Conservation (phyloP, 2,797 vertebrate genomes). For the Ammospiza maritima region DNA sequence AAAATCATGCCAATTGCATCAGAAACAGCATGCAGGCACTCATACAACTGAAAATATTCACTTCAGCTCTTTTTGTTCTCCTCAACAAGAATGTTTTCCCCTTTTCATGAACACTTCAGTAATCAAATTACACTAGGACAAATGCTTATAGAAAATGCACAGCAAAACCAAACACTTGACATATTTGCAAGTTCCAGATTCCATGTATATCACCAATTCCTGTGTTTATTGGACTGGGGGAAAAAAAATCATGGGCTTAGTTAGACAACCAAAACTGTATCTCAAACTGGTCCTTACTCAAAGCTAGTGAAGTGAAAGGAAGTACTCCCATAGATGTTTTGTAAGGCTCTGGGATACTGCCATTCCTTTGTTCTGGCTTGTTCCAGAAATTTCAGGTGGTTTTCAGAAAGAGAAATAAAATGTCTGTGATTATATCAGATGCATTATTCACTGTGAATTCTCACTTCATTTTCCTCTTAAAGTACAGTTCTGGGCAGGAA, state of each 20-base stretch:
- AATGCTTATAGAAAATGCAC: not conserved
- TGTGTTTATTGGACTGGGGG: not conserved
- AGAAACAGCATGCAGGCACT: not conserved
- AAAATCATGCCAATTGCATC: not conserved
- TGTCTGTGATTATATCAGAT: not conserved
- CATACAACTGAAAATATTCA: not conserved
- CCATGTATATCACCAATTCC: not conserved
- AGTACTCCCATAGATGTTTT: not conserved
- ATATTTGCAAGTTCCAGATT: not conserved
- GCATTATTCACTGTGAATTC: conserved; percentile 22
- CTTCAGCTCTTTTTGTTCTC: not conserved
- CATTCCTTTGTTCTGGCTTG: not conserved
- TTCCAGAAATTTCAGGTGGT: conserved; percentile 17
- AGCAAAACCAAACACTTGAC: not conserved
- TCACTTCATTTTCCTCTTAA: not conserved
- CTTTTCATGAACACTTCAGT: not conserved
- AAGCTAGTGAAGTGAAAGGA: not conserved
- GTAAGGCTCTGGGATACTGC: not conserved
- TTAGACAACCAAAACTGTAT: not conserved
- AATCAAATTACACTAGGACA: conserved; percentile 16
- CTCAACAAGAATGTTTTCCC: not conserved
- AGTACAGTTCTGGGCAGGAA: not conserved
- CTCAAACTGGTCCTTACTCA: not conserved
- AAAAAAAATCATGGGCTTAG: not conserved
- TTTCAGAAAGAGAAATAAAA: not conserved